Conservation (phyloP, 2,797 vertebrate genomes). For the Delichon dasypus region DNA sequence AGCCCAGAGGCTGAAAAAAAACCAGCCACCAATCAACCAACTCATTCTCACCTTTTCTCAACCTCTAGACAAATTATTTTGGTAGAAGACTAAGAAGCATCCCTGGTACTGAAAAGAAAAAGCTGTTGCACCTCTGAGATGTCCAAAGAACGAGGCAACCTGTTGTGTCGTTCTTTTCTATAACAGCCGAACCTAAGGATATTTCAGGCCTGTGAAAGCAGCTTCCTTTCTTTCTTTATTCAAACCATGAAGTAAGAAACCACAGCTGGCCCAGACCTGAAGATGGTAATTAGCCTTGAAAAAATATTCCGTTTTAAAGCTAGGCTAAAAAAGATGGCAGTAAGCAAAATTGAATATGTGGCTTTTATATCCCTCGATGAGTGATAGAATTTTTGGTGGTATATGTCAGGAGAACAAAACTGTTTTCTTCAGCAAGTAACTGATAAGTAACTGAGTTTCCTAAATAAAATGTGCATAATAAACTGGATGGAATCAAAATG, state of each 20-base stretch:
- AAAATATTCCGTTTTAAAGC: not conserved
- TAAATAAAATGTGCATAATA: slow-evolving; percentile 9
- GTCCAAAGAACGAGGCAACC: not conserved
- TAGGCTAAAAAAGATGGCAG: not conserved
- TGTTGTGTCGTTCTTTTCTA: not conserved
- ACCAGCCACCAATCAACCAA: not conserved
- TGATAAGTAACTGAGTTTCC: not conserved
- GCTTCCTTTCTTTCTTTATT: not conserved
- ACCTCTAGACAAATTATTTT: not conserved
- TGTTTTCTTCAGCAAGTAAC: not conserved
- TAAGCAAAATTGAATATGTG: not conserved
- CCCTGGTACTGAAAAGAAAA: not conserved
- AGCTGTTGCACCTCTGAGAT: not conserved
- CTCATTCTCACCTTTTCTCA: not conserved
- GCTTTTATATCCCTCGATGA: not conserved
- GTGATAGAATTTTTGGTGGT: not conserved
- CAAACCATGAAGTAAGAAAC: not conserved
- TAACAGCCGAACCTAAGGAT: not conserved
- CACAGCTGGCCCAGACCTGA: not conserved
- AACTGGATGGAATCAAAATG: not conserved
- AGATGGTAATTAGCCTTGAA: not conserved
- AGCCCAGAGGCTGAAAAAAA: not conserved
- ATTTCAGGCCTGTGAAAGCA: not conserved
- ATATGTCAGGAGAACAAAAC: not conserved
- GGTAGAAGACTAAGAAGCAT: not conserved